phyloP scores from a whole-genome alignment of 2,888 invertebrate genomes.

The Spisula subtruncata region DNA sequence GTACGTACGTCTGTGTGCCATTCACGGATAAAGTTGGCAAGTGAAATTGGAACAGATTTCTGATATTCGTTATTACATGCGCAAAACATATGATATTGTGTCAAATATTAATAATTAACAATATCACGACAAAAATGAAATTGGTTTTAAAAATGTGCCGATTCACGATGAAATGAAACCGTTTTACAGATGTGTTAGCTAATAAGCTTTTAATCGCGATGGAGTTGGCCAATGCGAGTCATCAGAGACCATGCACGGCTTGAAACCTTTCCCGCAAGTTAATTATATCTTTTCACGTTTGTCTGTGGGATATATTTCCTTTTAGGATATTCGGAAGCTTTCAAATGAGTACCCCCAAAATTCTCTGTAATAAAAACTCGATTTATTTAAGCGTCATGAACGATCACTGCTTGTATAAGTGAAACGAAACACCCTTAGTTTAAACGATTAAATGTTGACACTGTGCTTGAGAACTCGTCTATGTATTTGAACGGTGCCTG shows the following conservation, averaged over 20 bases:
- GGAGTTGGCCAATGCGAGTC: background rate
- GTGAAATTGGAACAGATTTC: background rate
- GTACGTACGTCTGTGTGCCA: background rate
- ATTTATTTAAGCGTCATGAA: conserved; percentile 12
- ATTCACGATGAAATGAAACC: background rate
- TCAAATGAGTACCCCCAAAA: background rate
- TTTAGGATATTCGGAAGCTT: background rate
- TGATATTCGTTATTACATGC: background rate
- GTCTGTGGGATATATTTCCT: background rate
- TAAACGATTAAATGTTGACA: background rate
- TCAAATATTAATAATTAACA: background rate
- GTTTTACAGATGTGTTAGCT: background rate
- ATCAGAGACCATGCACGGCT: background rate
- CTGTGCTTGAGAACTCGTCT: background rate
- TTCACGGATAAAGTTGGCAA: conserved; percentile 8
- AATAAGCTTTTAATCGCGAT: background rate
- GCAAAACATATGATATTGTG: background rate
- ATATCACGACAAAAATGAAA: background rate
- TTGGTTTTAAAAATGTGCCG: background rate
- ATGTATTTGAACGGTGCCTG: background rate
- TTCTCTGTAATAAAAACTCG: background rate
- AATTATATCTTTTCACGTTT: conserved; percentile 14
- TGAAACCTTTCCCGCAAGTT: background rate
- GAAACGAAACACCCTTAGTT: background rate
- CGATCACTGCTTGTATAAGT: background rate